These are phyloP conservation scores for Cyprinus carpio DNA, from an alignment of 2,113 vertebrate genomes.

Conservation along the genomic window DNA sequence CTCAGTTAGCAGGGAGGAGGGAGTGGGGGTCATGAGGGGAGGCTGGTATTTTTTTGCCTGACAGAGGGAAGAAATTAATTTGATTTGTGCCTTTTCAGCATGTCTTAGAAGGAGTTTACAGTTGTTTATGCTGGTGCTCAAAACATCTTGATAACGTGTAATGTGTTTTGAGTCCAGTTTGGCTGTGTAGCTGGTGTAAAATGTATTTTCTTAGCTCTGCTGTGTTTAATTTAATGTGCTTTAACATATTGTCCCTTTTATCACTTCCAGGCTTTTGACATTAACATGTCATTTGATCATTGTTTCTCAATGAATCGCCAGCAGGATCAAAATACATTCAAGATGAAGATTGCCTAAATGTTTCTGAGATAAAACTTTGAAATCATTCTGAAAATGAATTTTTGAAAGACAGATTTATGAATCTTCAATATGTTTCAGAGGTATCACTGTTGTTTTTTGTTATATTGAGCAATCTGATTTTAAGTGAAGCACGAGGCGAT, in stretches of 20 bases:
- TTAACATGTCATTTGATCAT: neutral
- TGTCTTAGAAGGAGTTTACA: neutral
- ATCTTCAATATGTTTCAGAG: too few species aligned
- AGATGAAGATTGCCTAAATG: conserved; percentile 2
- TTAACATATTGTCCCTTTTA: conserved; percentile 7
- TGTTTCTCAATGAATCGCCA: neutral
- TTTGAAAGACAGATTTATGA: too few species aligned
- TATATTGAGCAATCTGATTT: neutral
- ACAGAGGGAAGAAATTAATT: conserved; percentile 12
- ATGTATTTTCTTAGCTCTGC: neutral
- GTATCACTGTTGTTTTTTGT: too few species aligned
- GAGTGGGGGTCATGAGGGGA: conserved; percentile 12
- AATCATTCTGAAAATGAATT: too few species aligned
- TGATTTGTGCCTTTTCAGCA: neutral
- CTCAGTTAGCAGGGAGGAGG: conserved; percentile 38
- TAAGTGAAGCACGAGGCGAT: neutral
- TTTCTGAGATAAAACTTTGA: too few species aligned
- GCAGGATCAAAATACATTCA: conserved; percentile 29
- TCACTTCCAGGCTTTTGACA: conserved; percentile 14
- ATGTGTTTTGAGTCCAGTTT: neutral
- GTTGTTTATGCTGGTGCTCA: conserved; percentile 2
- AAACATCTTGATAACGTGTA: conserved; percentile 1
- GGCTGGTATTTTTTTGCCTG: conserved; percentile 31
- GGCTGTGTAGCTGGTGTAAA: neutral
- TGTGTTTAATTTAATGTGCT: conserved; percentile 11